A percentile compares a stretch with the other conserved stretches of the same genome.
phyloP scores from a whole-genome alignment of 2,113 vertebrate species.

The Sclerurus mexicanus region DNA sequence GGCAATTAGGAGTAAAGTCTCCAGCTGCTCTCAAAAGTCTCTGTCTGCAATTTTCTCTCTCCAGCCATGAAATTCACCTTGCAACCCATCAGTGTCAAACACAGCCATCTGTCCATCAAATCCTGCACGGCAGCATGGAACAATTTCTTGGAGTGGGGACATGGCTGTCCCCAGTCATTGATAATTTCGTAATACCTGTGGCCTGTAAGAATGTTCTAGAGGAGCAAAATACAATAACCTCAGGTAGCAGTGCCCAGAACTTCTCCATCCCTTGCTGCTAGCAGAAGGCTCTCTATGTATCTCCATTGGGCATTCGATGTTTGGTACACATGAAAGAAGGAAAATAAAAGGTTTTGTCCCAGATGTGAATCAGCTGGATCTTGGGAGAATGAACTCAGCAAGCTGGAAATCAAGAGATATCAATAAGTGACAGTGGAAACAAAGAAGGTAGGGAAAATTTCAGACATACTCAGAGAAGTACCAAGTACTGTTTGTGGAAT shows the following conservation, averaged over 20 bases:
- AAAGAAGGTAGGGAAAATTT: not conserved
- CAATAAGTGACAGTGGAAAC: not conserved
- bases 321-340: not conserved
- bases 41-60: not conserved
- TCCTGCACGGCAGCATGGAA: not conserved
- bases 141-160: not conserved
- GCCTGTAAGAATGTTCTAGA: not conserved
- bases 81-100: not conserved
- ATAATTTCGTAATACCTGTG: not conserved
- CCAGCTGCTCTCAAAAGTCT: not conserved
- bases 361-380: not conserved
- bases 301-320: fast-evolving
- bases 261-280: not conserved
- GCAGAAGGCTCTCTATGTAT: not conserved
- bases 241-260: not conserved
- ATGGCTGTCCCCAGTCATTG: not conserved
- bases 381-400: not conserved
- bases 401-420: not conserved
- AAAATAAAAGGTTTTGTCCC: not conserved
- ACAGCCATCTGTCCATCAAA: not conserved
- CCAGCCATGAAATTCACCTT: not conserved
- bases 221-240: not conserved
- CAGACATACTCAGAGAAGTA: not conserved
- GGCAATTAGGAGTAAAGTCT: not conserved
- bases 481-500: not conserved